These are phyloP conservation scores for Drosophila bipectinata DNA, from an alignment of 1,140 invertebrate species.

Conservation along the genomic window DNA sequence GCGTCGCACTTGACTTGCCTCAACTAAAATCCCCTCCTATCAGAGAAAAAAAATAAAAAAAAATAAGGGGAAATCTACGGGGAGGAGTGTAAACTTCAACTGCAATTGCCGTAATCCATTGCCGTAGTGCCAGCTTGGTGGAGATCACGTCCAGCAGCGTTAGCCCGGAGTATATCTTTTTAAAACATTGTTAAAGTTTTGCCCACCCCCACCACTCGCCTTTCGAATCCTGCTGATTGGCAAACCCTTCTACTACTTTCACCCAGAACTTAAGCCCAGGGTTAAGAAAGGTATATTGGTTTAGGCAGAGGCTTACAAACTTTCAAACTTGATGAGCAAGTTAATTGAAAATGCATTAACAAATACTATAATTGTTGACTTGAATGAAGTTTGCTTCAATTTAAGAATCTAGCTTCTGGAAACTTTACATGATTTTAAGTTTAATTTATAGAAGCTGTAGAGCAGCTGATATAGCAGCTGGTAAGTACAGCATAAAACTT, in stretches of 20 bases:
- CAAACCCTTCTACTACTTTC: constrained; percentile 37
- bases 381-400: not conserved
- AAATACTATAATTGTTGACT: not conserved
- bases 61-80: not conserved
- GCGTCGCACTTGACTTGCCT: constrained; percentile 50
- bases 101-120: constrained; percentile 79
- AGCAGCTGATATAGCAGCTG: too few species aligned
- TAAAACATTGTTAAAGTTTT: constrained; percentile 81
- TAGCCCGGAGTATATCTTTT: constrained; percentile 74
- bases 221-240: constrained; percentile 48
- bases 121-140: constrained; percentile 59
- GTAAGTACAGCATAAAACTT: too few species aligned
- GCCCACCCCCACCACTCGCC: constrained; percentile 17
- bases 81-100: constrained; percentile 42
- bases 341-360: not conserved
- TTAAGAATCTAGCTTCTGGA: not conserved
- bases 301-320: not conserved
- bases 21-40: constrained; percentile 1
- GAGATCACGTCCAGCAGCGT: constrained; percentile 74
- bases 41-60: not conserved
- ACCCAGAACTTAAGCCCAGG: constrained; percentile 11
- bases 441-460: too few species aligned
- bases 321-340: not conserved
- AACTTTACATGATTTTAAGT: too few species aligned
- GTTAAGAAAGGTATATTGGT: constrained; percentile 25